A percentile compares a stretch with the other conserved stretches of the same genome.
Evolutionary conservation across 2,113 vertebrate species (phyloP).

Genomic region (Ophthalmolycus amberensis): DNA sequence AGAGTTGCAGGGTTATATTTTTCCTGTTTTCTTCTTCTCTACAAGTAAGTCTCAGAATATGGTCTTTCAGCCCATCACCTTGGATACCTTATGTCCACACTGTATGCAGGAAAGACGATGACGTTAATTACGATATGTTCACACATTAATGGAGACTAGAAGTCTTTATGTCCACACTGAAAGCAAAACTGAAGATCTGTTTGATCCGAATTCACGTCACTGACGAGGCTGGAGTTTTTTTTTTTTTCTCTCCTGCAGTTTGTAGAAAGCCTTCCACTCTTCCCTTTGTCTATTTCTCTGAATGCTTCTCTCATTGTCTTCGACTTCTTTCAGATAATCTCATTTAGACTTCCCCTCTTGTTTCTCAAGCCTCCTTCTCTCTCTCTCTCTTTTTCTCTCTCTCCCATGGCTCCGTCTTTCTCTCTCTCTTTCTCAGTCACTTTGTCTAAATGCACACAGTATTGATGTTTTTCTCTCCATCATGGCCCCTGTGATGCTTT

Average conservation of each 20-base stretch:
- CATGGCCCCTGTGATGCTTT: slow-evolving; percentile 75
- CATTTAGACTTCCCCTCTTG: slow-evolving; percentile 76
- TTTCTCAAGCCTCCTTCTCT: slow-evolving; percentile 69
- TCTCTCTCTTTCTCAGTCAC: slow-evolving; percentile 60
- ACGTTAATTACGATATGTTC: slow-evolving; percentile 32
- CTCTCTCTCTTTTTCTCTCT: slow-evolving; percentile 48
- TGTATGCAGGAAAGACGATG: slow-evolving; percentile 26
- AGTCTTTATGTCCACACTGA: slow-evolving; percentile 45
- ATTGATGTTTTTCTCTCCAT: slow-evolving; percentile 79
- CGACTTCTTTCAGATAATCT: slow-evolving; percentile 78
- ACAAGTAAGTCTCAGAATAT: not conserved
- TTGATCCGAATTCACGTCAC: slow-evolving; percentile 34
- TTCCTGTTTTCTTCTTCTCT: not conserved
- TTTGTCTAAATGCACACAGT: slow-evolving; percentile 75
- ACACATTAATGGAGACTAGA: slow-evolving; percentile 46
- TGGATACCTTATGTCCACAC: slow-evolving; percentile 6
- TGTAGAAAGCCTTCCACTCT: slow-evolving; percentile 62
- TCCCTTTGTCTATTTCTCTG: slow-evolving; percentile 67
- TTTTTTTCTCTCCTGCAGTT: slow-evolving; percentile 45
- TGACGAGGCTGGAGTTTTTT: slow-evolving; percentile 17
- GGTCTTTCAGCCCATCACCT: slow-evolving; percentile 11
- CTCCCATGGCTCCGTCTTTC: slow-evolving; percentile 68
- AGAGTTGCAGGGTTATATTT: not conserved
- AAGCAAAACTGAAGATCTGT: slow-evolving; percentile 51
- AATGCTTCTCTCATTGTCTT: slow-evolving; percentile 76